A percentile compares a stretch with the other conserved stretches of the same genome.
These are phyloP conservation scores for Epinotia brunnichana DNA, from an alignment of 2,888 invertebrate species.

Conservation along the genomic window DNA sequence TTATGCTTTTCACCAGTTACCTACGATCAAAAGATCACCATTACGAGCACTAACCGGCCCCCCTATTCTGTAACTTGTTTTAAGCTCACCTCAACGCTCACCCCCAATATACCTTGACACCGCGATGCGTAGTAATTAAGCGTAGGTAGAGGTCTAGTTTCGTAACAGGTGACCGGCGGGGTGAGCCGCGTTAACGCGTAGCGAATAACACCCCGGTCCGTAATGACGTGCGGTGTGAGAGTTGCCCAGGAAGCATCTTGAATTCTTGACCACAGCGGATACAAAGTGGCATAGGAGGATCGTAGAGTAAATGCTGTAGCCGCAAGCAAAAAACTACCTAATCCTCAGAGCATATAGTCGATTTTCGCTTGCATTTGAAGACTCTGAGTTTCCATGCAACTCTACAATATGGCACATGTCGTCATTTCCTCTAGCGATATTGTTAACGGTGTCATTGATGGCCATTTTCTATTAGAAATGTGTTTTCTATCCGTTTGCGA, in stretches of 20 bases:
- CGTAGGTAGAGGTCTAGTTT: no score
- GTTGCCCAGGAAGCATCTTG: constrained; percentile 29
- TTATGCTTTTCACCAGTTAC: background rate
- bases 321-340: background rate
- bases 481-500: constrained; percentile 26
- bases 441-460: constrained; percentile 29
- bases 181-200: no score
- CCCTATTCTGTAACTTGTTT: no score
- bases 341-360: background rate
- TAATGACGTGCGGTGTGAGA: constrained; percentile 24
- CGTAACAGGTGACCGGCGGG: no score
- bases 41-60: constrained; percentile 1
- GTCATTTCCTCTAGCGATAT: constrained; percentile 14
- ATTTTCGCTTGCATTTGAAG: background rate
- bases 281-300: constrained; percentile 1
- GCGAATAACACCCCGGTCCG: no score
- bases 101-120: no score
- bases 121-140: no score
- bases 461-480: constrained; percentile 29
- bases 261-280: constrained; percentile 20
- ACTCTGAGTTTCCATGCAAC: constrained; percentile 1
- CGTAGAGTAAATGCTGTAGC: background rate
- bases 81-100: no score
- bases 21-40: constrained; percentile 26
- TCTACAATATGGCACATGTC: constrained; percentile 5